Percentiles rank a stretch among this genome's conserved stretches.
Conservation (phyloP, 2,113 vertebrate genomes). For the Blennius ocellaris region DNA sequence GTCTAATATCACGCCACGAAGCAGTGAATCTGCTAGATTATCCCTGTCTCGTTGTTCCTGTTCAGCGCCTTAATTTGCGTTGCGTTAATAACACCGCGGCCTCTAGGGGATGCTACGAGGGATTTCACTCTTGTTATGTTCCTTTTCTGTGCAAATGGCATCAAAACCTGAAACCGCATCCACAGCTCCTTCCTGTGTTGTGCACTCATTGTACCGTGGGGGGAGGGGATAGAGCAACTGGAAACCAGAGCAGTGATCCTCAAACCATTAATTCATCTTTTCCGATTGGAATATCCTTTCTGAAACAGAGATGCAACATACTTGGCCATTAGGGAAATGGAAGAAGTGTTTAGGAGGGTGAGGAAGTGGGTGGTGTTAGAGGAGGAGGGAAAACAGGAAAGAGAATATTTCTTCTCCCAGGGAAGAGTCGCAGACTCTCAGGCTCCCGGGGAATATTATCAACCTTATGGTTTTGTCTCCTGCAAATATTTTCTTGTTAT, state of each 20-base stretch:
- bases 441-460: conserved; percentile 25
- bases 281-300: conserved; percentile 55
- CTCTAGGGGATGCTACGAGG: not conserved
- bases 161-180: conserved; percentile 34
- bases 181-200: conserved; percentile 25
- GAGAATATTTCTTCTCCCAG: conserved; percentile 17
- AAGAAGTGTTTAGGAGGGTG: conserved; percentile 10
- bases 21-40: not conserved
- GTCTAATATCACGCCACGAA: not conserved
- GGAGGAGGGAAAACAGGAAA: conserved; percentile 3
- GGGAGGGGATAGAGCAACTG: conserved; percentile 39
- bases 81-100: not conserved
- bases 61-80: not conserved
- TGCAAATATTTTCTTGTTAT: conserved; percentile 37
- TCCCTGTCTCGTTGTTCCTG: not conserved
- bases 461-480: conserved; percentile 13
- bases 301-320: conserved; percentile 64
- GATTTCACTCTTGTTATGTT: conserved; percentile 3
- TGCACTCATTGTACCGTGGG: conserved; percentile 6
- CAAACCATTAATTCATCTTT: conserved; percentile 55
- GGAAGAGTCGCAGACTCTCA: conserved; percentile 32
- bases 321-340: conserved; percentile 47
- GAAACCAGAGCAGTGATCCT: conserved; percentile 53
- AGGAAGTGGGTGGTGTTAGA: not conserved
- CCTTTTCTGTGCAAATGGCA: conserved; percentile 20